Evolutionary conservation across 2,797 vertebrate species (phyloP).

Genomic region (Gobio occitaniae): DNA sequence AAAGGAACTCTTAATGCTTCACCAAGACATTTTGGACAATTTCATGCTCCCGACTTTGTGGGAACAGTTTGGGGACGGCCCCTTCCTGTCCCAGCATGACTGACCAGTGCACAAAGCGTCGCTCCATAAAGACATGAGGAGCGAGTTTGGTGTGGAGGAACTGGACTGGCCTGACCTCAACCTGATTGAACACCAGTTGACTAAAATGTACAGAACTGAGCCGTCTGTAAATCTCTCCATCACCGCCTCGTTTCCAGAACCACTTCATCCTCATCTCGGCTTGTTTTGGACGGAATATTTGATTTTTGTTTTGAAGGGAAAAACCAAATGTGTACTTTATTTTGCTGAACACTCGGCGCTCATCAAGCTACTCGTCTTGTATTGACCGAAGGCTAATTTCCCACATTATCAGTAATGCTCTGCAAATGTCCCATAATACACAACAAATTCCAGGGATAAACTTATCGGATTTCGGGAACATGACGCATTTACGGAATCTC

Average conservation of each 20-base stretch:
- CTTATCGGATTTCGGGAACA: constrained; percentile 1
- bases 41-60: too few relatives aligned
- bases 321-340: background rate
- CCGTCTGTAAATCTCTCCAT: background rate
- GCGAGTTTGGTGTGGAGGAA: too few relatives aligned
- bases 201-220: background rate
- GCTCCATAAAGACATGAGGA: too few relatives aligned
- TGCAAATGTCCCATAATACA: constrained; percentile 18
- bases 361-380: background rate
- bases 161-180: too few relatives aligned
- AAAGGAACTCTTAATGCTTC: too few relatives aligned
- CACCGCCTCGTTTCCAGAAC: background rate
- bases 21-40: too few relatives aligned
- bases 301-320: background rate
- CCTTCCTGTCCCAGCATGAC: too few relatives aligned
- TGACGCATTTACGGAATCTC: background rate
- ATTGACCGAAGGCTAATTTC: constrained; percentile 25
- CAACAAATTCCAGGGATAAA: background rate
- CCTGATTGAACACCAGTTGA: too few relatives aligned
- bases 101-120: too few relatives aligned
- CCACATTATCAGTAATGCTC: background rate
- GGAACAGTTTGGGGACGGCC: too few relatives aligned
- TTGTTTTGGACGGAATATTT: background rate
- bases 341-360: background rate
- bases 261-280: background rate